These are phyloP conservation scores for Acronicta alni DNA, from an alignment of 2,888 invertebrate species.

Conservation along the genomic window DNA sequence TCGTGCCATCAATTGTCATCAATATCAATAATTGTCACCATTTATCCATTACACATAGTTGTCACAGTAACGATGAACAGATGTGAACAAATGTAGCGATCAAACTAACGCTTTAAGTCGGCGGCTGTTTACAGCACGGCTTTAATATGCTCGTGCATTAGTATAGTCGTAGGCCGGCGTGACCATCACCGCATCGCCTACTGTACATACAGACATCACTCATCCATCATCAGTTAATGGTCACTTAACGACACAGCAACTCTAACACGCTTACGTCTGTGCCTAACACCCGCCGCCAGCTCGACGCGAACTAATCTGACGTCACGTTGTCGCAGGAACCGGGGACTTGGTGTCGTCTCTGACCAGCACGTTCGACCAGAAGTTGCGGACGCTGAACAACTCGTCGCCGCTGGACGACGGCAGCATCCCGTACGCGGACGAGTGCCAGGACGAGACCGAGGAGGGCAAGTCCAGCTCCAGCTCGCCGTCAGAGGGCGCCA, in stretches of 20 bases:
- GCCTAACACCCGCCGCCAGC: conserved; percentile 34
- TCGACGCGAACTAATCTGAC: conserved; percentile 48
- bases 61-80: conserved; percentile 48
- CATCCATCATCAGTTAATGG: conserved; percentile 65
- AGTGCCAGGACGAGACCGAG: conserved; percentile 89
- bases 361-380: conserved; percentile 95
- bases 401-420: conserved; percentile 91
- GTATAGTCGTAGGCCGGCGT: conserved; percentile 47
- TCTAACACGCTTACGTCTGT: conserved; percentile 79
- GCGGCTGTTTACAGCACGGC: conserved; percentile 80
- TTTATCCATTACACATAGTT: conserved; percentile 2
- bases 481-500: conserved; percentile 73
- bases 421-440: conserved; percentile 93
- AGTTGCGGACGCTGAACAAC: conserved; percentile 93
- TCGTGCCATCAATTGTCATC: too few species aligned
- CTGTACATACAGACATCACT: conserved; percentile 66
- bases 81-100: conserved; percentile 66
- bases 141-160: conserved; percentile 71
- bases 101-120: conserved; percentile 81
- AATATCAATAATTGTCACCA: conserved; percentile 3
- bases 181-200: conserved; percentile 53
- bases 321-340: conserved; percentile 90
- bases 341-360: conserved; percentile 95
- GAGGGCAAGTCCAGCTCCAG: conserved; percentile 74
- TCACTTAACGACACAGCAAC: conserved; percentile 62